Evolutionary conservation across 53 echinoderm and acorn worm species (phyloP).

Genomic region (Holothuria scabra): DNA sequence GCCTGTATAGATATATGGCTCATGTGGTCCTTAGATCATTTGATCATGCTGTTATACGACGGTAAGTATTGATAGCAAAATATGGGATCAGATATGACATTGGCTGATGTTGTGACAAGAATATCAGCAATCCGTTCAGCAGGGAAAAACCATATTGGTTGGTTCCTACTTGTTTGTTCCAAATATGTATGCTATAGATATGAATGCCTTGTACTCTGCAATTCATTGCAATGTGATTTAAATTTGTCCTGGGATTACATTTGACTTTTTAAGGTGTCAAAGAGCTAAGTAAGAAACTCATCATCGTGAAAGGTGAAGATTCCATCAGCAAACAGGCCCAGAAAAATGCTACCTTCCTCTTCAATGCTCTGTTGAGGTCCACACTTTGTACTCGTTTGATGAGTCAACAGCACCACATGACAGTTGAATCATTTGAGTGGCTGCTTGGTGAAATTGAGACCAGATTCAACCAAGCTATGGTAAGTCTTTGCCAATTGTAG

Average conservation of each 20-base stretch:
- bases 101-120: no score
- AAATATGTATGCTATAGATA: no score
- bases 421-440: slow-evolving; percentile 93
- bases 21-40: no score
- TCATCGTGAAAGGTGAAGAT: slow-evolving; percentile 95
- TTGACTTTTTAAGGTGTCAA: slow-evolving; percentile 65
- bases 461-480: slow-evolving; percentile 90
- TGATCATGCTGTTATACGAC: no score
- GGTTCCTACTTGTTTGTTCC: no score
- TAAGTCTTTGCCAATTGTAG: slow-evolving; percentile 49
- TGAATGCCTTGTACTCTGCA: no score
- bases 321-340: slow-evolving; percentile 96
- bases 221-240: no score
- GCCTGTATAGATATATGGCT: no score
- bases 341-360: slow-evolving; percentile 93
- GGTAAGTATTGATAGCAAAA: no score
- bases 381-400: slow-evolving; percentile 80
- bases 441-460: slow-evolving; percentile 97
- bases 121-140: no score
- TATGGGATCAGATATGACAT: no score
- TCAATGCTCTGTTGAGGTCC: slow-evolving; percentile 87
- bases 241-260: neutral
- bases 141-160: no score
- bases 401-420: slow-evolving; percentile 82
- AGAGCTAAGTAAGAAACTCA: slow-evolving; percentile 77